Conservation (phyloP, 2,888 invertebrate genomes). For the Agrotis ipsilon region DNA sequence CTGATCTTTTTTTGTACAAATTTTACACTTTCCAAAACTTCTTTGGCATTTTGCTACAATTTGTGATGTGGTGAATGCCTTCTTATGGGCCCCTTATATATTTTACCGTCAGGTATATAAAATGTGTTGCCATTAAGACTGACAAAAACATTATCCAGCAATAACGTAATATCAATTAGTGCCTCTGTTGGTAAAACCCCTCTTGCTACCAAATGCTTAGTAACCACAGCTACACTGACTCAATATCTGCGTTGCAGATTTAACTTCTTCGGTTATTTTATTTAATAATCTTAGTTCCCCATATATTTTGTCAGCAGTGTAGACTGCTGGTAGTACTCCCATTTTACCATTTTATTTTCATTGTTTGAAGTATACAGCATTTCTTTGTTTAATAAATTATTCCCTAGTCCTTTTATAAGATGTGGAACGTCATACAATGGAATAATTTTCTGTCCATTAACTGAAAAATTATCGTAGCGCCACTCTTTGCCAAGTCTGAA, state of each 20-base stretch:
- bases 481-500: no score
- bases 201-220: constrained; percentile 25
- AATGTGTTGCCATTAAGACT: constrained; percentile 2
- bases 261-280: constrained; percentile 26
- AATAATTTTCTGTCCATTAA: no score
- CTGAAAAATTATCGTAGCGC: no score
- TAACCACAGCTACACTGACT: constrained; percentile 15
- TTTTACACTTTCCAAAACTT: constrained; percentile 13
- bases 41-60: constrained; percentile 7
- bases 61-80: constrained; percentile 25
- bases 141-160: constrained; percentile 19
- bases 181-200: constrained; percentile 13
- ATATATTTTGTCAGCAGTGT: constrained; percentile 5
- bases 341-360: neutral
- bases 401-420: no score
- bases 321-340: constrained; percentile 16
- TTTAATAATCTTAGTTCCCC: constrained; percentile 9
- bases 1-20: neutral
- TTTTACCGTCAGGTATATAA: constrained; percentile 17
- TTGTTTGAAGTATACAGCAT: no score
- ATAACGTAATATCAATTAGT: neutral
- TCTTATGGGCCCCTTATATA: constrained; percentile 18
- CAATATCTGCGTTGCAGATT: constrained; percentile 15
- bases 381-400: no score
- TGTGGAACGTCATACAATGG: no score